A percentile compares a stretch with the other conserved stretches of the same genome.
These are phyloP conservation scores for Chelonia mydas DNA, from an alignment of 2,797 vertebrate species.

Conservation along the genomic window DNA sequence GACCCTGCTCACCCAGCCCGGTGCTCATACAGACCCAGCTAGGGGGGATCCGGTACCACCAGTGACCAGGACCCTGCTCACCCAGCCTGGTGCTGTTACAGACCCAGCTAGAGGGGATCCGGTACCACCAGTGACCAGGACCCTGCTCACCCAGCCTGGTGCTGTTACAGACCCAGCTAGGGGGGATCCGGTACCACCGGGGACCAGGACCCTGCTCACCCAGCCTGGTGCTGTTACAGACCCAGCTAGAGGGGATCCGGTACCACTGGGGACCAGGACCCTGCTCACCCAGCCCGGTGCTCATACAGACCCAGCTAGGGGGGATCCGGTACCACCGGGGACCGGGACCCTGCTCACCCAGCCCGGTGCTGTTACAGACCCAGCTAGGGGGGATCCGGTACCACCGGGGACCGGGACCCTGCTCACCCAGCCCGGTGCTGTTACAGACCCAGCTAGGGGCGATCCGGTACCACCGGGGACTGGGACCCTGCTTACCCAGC, in stretches of 20 bases:
- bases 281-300: background rate
- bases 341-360: accelerated
- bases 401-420: background rate
- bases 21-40: background rate
- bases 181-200: background rate
- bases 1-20: background rate
- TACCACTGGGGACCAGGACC: too few species aligned
- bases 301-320: background rate
- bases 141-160: background rate
- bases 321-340: background rate
- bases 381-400: too few species aligned
- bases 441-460: too few species aligned
- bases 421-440: background rate
- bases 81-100: background rate
- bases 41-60: background rate
- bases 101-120: too few species aligned
- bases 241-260: too few species aligned
- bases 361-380: background rate
- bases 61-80: accelerated
- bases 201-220: background rate
- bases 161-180: background rate
- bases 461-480: background rate
- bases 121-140: accelerated
- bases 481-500: background rate
- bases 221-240: accelerated